Conservation (phyloP, 2,888 invertebrate species). For the Ditylenchus weischeri region DNA sequence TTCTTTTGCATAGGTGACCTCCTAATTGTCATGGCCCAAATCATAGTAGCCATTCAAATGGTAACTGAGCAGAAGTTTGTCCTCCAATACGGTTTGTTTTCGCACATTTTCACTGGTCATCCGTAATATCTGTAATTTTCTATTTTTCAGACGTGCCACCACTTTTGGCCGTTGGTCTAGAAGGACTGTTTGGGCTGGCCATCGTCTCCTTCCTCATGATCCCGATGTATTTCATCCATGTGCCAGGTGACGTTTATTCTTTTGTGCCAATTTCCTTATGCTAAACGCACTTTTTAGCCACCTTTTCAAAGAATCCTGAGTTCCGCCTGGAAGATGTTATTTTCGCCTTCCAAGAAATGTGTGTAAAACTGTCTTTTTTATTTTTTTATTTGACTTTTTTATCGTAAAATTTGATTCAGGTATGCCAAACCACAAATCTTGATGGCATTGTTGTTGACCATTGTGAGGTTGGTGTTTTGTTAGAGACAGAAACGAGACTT, state of each 20-base stretch:
- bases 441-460: slow-evolving; percentile 69
- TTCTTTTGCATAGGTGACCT: slow-evolving; percentile 62
- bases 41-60: slow-evolving; percentile 72
- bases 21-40: slow-evolving; percentile 68
- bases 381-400: slow-evolving; percentile 58
- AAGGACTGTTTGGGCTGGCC: slow-evolving; percentile 72
- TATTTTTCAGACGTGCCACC: slow-evolving; percentile 69
- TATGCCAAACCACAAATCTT: slow-evolving; percentile 68
- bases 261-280: not conserved
- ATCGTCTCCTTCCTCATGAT: slow-evolving; percentile 66
- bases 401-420: slow-evolving; percentile 81
- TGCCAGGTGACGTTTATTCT: slow-evolving; percentile 61
- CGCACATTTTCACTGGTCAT: too few species aligned
- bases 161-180: slow-evolving; percentile 87
- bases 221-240: slow-evolving; percentile 76
- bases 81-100: slow-evolving; percentile 68
- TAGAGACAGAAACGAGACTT: not conserved
- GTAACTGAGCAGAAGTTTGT: slow-evolving; percentile 90
- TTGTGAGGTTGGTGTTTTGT: slow-evolving; percentile 59
- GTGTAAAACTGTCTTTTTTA: slow-evolving; percentile 59
- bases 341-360: slow-evolving; percentile 82
- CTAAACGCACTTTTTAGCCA: slow-evolving; percentile 58
- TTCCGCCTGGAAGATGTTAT: slow-evolving; percentile 74
- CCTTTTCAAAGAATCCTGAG: slow-evolving; percentile 73
- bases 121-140: too few species aligned